Base-by-base conservation (phyloP, 2,888 invertebrate genomes). In the Atrina japonica region DNA sequence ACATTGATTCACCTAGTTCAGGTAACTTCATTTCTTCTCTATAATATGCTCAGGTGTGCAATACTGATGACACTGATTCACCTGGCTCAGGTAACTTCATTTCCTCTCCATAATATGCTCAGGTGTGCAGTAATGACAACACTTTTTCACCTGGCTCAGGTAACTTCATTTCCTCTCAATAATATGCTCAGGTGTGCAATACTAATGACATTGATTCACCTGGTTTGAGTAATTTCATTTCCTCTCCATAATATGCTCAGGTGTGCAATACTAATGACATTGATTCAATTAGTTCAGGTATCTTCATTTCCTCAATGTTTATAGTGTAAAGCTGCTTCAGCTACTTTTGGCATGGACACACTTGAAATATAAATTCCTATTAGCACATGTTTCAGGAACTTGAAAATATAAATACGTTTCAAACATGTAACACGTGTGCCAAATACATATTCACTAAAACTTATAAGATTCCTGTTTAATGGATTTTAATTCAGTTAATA, bases 181-280 rank as follows among this genome's bases (percentile, higher is more conserved):
- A 27, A n/a, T 23, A 96, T 98, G 96, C 92, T 98, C 77, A 92
- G 96, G 16, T 97, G 97, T 87, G 96, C 97, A 53, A 96, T 97
- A 77, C 94, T 98, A 11, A 94, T 96, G 3, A 95, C 96, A 0
- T 92, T 97, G 52, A 95, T 95, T 75, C 95, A 96, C 86, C 92
- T 97, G 64, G 95, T 97, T 61, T 95, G 95, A 93, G 95, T 90
- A 73, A 66, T 77, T 41, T 16, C 9, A 47, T 14, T 18, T 50
- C 21, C 9, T 52, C 21, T 40, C 7, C 40, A 41, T 23, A 27
- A n/a, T 23, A 96, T 98, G 96, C 92, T 98, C 77, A 92, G 96
- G 16, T 97, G 97, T 87, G 96, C 97, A 53, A 96, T 97, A 77
- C 94, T 98, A 11, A 94, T 96, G 3, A 95, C 96, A 0, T 92